Evolutionary conservation across 2,888 invertebrate species (phyloP), one percentile per base, ranked within the genome.

Genomic region (Agrochola litura): DNA sequence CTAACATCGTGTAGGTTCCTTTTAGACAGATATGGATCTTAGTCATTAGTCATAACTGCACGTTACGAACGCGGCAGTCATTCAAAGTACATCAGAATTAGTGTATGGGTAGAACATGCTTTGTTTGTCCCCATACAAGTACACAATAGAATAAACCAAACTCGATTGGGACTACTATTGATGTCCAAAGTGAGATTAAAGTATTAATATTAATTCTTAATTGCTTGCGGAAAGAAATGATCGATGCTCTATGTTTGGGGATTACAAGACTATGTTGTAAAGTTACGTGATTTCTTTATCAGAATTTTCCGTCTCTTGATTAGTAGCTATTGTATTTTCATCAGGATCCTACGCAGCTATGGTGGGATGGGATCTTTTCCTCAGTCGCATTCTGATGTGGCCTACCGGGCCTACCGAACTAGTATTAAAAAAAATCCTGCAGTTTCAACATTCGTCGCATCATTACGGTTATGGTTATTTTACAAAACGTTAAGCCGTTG

Each of bases 11-110:
- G 70, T 69, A 72, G 75, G 66, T 80, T 30, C 52, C 72, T 85
- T 85, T 85, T 77, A 77, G 61, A 71, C 66, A 77, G 86, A 88
- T 86, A 87, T 61, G 76, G 78, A 88, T 86, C 87, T 79, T 52
- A 43, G 64, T 63, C 61, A 70, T 81, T 72, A 73, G 66, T 73
- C 76, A 76, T 83, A 82, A 77, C 60, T 75, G 79, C 88, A 79
- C 86, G 67, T 74, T 67, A 76, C 22, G 66, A 25, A 85, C 76
- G 77, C 72, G 87, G 52, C 12, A 56, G 61, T 58, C 73, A 76
- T 87, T 65, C 81, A 43, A 67, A 85, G 37, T 73, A 69, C 70
- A 67, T 81, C 65, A 76, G 37, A 60, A 60, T 58, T 60, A 37
- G 52, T 52, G 25, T 43, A 65, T 76, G 56, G 14, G 0, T 37